Evolutionary conservation across 37 sponge, comb jelly and placozoan species (phyloP).

Genomic region (Beroe ovata): DNA sequence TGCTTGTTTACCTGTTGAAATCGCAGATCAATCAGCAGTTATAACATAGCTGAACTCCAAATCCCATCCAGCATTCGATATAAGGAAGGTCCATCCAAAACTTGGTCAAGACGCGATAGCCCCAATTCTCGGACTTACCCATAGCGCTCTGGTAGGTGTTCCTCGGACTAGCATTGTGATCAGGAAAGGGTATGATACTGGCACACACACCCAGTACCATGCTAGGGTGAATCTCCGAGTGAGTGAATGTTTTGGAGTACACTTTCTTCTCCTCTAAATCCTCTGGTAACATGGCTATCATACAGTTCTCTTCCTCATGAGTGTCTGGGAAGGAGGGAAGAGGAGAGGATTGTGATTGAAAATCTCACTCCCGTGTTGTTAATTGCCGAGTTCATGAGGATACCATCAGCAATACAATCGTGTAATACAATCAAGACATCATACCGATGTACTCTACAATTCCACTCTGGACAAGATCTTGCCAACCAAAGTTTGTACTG

Average conservation of each 20-base stretch:
- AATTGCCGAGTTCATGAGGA: too few species aligned
- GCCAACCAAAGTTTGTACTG: constrained; percentile 97
- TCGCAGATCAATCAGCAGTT: too few species aligned
- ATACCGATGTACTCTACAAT: constrained; percentile 98
- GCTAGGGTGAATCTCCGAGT: constrained; percentile 99
- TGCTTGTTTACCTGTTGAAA: constrained; percentile 81
- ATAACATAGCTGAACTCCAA: background rate
- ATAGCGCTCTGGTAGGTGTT: constrained; percentile 99
- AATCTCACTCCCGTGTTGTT: too few species aligned
- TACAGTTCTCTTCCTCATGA: constrained; percentile 98
- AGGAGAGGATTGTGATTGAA: too few species aligned
- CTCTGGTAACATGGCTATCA: constrained; percentile 99
- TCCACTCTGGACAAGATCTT: constrained; percentile 93
- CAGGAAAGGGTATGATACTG: constrained; percentile 98
- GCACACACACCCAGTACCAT: constrained; percentile 99
- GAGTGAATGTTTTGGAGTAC: constrained; percentile 98
- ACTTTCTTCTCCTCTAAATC: constrained; percentile 79
- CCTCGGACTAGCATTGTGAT: constrained; percentile 94
- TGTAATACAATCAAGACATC: too few species aligned
- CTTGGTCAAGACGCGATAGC: too few species aligned
- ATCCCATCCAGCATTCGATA: background rate
- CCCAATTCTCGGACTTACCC: constrained; percentile 72
- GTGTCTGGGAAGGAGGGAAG: constrained; percentile 75
- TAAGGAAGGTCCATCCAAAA: background rate
- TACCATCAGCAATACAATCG: too few species aligned